Conservation (phyloP, 2,797 vertebrate genomes). For the Manis pentadactyla region DNA sequence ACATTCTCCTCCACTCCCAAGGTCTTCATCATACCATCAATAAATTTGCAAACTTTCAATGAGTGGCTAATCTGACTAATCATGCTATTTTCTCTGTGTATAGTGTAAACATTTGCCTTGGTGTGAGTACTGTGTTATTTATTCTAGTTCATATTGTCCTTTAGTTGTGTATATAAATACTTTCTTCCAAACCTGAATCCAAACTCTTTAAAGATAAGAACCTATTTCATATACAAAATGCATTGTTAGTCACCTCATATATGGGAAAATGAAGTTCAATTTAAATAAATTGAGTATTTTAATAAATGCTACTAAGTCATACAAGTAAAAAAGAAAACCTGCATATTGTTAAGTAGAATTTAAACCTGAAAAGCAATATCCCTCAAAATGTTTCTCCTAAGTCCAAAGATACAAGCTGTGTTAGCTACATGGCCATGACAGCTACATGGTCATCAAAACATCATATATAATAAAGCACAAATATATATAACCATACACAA, state of each 20-base stretch:
- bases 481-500: neutral
- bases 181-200: neutral
- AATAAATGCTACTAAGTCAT: neutral
- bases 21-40: neutral
- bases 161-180: neutral
- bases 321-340: neutral
- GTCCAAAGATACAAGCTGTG: neutral
- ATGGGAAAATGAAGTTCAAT: neutral
- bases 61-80: neutral
- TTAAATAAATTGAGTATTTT: constrained; percentile 48
- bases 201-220: neutral
- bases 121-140: neutral
- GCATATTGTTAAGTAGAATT: neutral
- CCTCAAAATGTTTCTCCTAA: neutral
- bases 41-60: neutral
- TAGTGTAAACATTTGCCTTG: neutral
- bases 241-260: neutral
- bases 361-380: constrained; percentile 20
- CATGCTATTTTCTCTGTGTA: neutral
- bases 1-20: neutral
- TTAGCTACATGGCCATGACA: neutral
- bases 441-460: neutral
- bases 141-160: neutral
- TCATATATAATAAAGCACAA: neutral
- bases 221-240: neutral